These are phyloP conservation scores for Sebastes ruberrimus DNA, from an alignment of 2,797 vertebrate species.

Conservation along the genomic window DNA sequence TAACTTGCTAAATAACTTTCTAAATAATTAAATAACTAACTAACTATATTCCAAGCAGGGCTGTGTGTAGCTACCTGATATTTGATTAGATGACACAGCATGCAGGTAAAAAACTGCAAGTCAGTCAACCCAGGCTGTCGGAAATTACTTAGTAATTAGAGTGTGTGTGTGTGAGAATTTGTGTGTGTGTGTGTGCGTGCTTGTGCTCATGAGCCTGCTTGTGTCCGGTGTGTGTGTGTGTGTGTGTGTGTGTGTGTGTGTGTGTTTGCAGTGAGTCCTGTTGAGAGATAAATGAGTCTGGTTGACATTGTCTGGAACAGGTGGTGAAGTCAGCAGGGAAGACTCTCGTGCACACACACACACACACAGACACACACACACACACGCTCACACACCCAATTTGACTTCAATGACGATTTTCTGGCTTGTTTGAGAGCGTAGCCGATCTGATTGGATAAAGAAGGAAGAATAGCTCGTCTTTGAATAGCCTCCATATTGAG, in stretches of 20 bases:
- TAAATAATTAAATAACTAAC: neutral
- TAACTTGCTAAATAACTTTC: neutral
- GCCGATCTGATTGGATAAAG: constrained; percentile 52
- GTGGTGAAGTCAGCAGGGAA: constrained; percentile 83
- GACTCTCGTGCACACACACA: constrained; percentile 38
- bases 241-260: neutral
- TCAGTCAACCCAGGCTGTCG: constrained; percentile 38
- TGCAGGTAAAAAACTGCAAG: constrained; percentile 39
- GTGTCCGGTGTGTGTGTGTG: neutral
- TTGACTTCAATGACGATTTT: constrained; percentile 58
- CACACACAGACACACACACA: constrained; percentile 15
- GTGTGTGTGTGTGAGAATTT: constrained; percentile 8
- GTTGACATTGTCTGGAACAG: constrained; percentile 85
- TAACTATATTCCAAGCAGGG: neutral
- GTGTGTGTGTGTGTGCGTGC: neutral
- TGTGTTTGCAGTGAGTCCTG: constrained; percentile 60
- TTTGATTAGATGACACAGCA: constrained; percentile 18
- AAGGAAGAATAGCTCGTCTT: constrained; percentile 49
- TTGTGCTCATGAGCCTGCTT: too few relatives aligned
- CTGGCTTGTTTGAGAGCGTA: constrained; percentile 55
- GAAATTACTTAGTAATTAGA: constrained; percentile 59
- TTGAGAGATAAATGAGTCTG: constrained; percentile 84
- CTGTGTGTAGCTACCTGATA: neutral
- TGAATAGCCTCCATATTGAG: constrained; percentile 59
- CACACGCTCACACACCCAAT: constrained; percentile 37